Conservation (phyloP, 2,797 vertebrate genomes). For the Enoplosus armatus region DNA sequence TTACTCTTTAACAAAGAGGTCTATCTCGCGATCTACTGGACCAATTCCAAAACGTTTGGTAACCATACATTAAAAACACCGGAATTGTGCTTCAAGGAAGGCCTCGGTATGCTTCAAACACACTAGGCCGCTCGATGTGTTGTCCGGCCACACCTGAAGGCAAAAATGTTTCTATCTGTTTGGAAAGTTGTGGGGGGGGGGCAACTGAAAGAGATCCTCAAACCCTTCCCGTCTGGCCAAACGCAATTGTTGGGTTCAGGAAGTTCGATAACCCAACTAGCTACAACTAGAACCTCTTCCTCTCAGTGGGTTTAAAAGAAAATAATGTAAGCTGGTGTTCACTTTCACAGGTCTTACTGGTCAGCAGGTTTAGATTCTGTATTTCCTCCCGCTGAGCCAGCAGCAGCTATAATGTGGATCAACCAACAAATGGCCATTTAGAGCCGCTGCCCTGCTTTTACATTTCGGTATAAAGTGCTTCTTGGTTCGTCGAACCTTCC, state of each 20-base stretch:
- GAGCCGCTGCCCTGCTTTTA: not conserved
- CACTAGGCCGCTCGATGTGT: not conserved
- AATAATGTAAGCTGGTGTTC: no score
- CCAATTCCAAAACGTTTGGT: no score
- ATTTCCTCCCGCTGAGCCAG: not conserved
- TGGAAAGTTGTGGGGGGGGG: no score
- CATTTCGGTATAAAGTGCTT: not conserved
- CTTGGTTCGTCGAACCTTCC: not conserved
- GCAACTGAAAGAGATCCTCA: not conserved
- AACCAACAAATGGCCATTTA: constrained; percentile 7
- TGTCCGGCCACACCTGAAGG: no score
- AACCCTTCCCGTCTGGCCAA: not conserved
- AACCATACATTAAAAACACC: no score
- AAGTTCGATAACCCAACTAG: not conserved
- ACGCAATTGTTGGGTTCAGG: not conserved
- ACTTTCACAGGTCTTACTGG: not conserved
- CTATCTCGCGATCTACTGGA: no score
- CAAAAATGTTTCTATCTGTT: not conserved
- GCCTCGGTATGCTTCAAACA: no score
- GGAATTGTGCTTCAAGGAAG: no score
- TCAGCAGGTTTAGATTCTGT: not conserved
- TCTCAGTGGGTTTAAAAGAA: not conserved
- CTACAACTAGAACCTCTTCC: no score
- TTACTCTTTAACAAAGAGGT: no score
- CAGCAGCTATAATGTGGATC: not conserved